These are phyloP conservation scores for Tribolium castaneum DNA, from an alignment of 1,140 invertebrate species.

Conservation along the genomic window DNA sequence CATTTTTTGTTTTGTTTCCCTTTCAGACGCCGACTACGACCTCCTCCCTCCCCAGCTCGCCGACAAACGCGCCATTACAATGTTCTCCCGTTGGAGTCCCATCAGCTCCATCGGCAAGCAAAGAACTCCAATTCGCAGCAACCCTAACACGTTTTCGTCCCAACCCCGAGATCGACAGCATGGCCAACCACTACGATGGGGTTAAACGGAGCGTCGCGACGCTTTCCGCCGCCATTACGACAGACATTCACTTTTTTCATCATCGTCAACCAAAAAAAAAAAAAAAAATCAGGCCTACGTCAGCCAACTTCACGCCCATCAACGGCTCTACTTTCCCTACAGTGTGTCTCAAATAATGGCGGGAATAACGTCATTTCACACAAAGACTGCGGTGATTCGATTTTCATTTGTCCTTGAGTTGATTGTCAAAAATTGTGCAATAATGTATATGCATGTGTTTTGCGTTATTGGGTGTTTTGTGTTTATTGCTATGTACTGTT, in stretches of 20 bases:
- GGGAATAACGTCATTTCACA: slow-evolving; percentile 9
- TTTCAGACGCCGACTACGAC: slow-evolving; percentile 34
- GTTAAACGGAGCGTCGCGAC: slow-evolving; percentile 43
- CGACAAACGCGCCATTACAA: slow-evolving; percentile 56
- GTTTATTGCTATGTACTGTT: slow-evolving; percentile 30
- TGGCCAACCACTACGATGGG: slow-evolving; percentile 59
- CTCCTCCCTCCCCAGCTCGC: slow-evolving; percentile 13
- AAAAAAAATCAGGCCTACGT: not conserved
- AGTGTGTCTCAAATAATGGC: not conserved
- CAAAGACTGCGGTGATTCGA: slow-evolving; percentile 36
- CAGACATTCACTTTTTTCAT: not conserved
- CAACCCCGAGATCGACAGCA: slow-evolving; percentile 50
- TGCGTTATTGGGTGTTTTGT: slow-evolving; percentile 14
- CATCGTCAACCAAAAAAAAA: not conserved
- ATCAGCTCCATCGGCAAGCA: slow-evolving; percentile 58
- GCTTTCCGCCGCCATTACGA: not conserved
- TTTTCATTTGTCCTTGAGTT: not conserved
- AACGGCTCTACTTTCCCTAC: slow-evolving; percentile 25
- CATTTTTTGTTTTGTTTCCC: not conserved
- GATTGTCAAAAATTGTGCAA: slow-evolving; percentile 15
- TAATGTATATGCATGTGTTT: slow-evolving; percentile 37
- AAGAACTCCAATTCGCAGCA: slow-evolving; percentile 56
- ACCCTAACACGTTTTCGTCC: slow-evolving; percentile 44
- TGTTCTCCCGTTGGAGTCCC: slow-evolving; percentile 58
- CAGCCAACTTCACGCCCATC: not conserved